phyloP scores from a whole-genome alignment of 1,140 invertebrate genomes.

The Hylaeus anthracinus region DNA sequence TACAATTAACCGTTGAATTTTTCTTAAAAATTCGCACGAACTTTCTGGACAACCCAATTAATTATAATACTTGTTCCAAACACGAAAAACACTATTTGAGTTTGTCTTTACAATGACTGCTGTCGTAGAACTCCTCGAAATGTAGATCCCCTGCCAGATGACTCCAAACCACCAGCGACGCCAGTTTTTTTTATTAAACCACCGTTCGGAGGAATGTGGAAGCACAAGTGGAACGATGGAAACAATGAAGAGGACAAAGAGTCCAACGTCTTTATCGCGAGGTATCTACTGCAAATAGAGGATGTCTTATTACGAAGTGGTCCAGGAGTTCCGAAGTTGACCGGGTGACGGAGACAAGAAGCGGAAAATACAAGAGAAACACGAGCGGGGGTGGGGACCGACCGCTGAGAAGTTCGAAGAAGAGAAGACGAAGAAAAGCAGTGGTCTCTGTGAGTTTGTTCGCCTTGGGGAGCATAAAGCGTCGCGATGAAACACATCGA shows the following conservation, averaged over 20 bases:
- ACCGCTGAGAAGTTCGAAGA: conserved; percentile 23
- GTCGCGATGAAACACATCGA: conserved; percentile 52
- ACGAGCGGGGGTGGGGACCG: not conserved
- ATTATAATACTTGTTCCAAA: too few relatives aligned
- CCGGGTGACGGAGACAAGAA: conserved; percentile 23
- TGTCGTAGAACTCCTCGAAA: too few relatives aligned
- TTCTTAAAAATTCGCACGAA: too few relatives aligned
- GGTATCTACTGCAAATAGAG: conserved; percentile 62
- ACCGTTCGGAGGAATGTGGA: not conserved
- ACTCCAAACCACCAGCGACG: too few relatives aligned
- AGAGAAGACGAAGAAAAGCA: conserved; percentile 36
- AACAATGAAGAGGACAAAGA: conserved; percentile 36
- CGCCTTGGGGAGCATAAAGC: conserved; percentile 61
- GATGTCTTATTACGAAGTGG: conserved; percentile 67
- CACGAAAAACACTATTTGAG: too few relatives aligned
- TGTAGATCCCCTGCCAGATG: too few relatives aligned
- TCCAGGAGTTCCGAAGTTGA: conserved; percentile 62
- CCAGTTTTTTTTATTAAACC: too few relatives aligned
- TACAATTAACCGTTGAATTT: too few relatives aligned
- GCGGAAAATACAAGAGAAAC: conserved; percentile 6
- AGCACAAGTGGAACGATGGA: not conserved
- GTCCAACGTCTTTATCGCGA: conserved; percentile 52
- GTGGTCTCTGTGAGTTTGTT: conserved; percentile 52
- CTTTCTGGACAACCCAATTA: too few relatives aligned
- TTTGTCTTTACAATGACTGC: too few relatives aligned